Conservation (phyloP, 2,888 invertebrate species). For the Erebia epiphron region DNA sequence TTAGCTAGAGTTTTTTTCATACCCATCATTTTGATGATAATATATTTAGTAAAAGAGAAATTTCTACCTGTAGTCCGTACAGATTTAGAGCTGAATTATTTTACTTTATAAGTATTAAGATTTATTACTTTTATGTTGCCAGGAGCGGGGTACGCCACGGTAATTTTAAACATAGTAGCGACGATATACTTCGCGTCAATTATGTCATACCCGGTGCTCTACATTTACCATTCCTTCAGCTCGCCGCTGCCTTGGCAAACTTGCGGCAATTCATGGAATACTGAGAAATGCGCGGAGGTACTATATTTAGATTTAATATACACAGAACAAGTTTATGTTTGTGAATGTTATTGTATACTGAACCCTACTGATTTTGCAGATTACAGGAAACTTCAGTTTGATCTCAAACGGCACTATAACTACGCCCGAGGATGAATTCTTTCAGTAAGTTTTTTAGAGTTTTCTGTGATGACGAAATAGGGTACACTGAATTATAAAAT, state of each 20-base stretch:
- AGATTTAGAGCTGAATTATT: too few species aligned
- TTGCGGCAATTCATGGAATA: slow-evolving; percentile 93
- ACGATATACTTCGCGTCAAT: slow-evolving; percentile 93
- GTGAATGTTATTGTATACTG: slow-evolving; percentile 22
- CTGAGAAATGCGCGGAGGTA: slow-evolving; percentile 87
- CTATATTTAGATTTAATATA: slow-evolving; percentile 28
- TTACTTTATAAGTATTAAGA: not conserved
- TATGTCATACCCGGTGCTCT: slow-evolving; percentile 92
- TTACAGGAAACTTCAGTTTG: slow-evolving; percentile 63
- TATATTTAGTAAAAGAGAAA: too few species aligned
- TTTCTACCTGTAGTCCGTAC: too few species aligned
- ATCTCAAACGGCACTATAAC: slow-evolving; percentile 66
- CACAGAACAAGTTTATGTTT: slow-evolving; percentile 24
- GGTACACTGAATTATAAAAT: not conserved
- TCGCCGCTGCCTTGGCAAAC: slow-evolving; percentile 89
- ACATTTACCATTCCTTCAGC: slow-evolving; percentile 87
- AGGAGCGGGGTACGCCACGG: slow-evolving; percentile 94
- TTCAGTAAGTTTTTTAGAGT: slow-evolving; percentile 84
- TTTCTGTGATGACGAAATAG: not conserved
- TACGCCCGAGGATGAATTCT: slow-evolving; percentile 92
- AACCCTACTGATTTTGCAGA: slow-evolving; percentile 56
- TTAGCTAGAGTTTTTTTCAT: too few species aligned
- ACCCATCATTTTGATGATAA: too few species aligned
- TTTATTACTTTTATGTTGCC: slow-evolving; percentile 41
- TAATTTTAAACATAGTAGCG: slow-evolving; percentile 91